Base-by-base conservation (phyloP, 1,140 invertebrate genomes). In the Phymorhynchus buccinoides region DNA sequence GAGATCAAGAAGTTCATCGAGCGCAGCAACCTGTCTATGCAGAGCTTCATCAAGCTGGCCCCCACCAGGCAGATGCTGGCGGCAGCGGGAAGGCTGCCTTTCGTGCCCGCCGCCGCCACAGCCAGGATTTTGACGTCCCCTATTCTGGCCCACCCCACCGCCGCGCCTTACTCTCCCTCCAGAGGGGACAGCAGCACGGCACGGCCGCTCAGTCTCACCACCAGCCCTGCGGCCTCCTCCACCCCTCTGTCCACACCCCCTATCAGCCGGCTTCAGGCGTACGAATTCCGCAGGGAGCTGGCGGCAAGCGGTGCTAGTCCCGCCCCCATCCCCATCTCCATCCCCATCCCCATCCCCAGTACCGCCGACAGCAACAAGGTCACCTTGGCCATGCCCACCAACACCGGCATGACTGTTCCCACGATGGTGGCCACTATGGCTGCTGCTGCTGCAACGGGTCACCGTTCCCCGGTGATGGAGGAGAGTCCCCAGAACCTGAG, bases 231-330 rank as follows among this genome's bases (percentile, higher is more conserved):
- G 62, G 88, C 89, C 71, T 86, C 84, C 48, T 89, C 90, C 37
- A 93, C 91, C 83, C 93, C 93, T 9, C 84, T 91, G 32, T 88
- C 91, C 14, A 89, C 89, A 6, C 97, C 97, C 9, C 97, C 97
- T 1, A 94, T 98, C 48, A 98, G 96, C 92, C 95, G 97, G 89
- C 94, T 98, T 37, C 90, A 98, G 92, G 97, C 97, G 1, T 98
- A 98, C 92, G 97, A 98, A 92, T 98, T 97, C 91, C 95, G 97
- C 32, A 97, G 97, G 90, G 94, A 96, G 68, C 77, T 52, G 41
- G n/a, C 62, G 39, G n/a, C 62, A 37, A 32, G 37, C 62, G 88
- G 80, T 94, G 94, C 83, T 93, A 94, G 91, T 88, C 94, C 92
- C 62, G 89, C 89, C 39, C 85, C 83, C 12, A 91, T 88, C 84